phyloP scores from a whole-genome alignment of 2,113 vertebrate species.

The Pycnonotus jocosus region DNA sequence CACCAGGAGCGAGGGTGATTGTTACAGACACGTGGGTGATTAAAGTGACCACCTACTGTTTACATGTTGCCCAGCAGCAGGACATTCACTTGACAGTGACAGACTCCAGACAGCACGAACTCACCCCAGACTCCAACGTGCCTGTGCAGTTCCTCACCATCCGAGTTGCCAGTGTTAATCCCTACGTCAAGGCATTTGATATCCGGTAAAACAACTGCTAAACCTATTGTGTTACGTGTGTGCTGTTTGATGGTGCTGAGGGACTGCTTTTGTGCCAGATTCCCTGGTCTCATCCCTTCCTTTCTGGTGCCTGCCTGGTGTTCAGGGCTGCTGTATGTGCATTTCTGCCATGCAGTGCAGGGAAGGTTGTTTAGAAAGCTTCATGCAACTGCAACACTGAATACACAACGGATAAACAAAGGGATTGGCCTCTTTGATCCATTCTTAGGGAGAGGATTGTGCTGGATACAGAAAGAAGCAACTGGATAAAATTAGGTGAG shows the following conservation, averaged over 20 bases:
- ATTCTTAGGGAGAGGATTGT: not conserved
- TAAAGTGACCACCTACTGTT: slow-evolving; percentile 85
- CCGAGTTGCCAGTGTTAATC: slow-evolving; percentile 80
- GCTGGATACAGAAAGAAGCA: not conserved
- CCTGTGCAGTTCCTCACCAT: slow-evolving; percentile 90
- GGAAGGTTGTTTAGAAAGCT: not conserved
- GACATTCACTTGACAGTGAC: slow-evolving; percentile 85
- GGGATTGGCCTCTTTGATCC: not conserved
- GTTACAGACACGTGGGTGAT: slow-evolving; percentile 93
- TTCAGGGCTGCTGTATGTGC: not conserved
- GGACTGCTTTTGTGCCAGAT: not conserved
- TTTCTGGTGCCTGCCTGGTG: not conserved
- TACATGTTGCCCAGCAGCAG: slow-evolving; percentile 83
- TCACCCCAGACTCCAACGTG: slow-evolving; percentile 80
- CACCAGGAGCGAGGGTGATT: slow-evolving; percentile 81
- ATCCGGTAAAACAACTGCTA: slow-evolving; percentile 77
- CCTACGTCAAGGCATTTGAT: slow-evolving; percentile 75
- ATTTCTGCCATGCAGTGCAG: not conserved
- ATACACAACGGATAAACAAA: not conserved
- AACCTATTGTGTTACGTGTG: not conserved
- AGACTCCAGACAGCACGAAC: slow-evolving; percentile 83
- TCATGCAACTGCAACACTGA: not conserved
- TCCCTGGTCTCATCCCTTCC: not conserved
- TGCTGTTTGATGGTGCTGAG: not conserved
- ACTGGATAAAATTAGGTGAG: not conserved